Percentiles rank a stretch among this genome's conserved stretches.
phyloP scores from a whole-genome alignment of 2,888 invertebrate genomes.

The Leptinotarsa haldemani region DNA sequence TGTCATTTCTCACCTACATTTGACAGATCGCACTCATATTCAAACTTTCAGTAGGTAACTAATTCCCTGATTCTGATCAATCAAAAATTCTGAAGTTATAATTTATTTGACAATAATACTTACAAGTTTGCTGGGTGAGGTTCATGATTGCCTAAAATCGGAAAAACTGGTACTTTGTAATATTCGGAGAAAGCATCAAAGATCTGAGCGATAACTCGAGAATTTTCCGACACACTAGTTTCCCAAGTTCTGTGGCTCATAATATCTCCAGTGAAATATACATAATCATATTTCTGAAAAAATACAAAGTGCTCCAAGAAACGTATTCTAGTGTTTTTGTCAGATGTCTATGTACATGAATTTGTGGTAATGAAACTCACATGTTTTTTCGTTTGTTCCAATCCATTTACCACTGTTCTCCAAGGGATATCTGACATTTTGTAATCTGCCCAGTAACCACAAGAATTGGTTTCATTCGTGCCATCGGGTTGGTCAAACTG shows the following conservation, averaged over 20 bases:
- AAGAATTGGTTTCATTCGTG: constrained; percentile 61
- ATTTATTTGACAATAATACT: constrained; percentile 57
- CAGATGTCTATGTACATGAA: not conserved
- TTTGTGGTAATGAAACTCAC: constrained; percentile 13
- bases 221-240: constrained; percentile 76
- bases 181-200: constrained; percentile 62
- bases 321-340: too few species aligned
- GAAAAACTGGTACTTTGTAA: constrained; percentile 70
- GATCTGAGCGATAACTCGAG: constrained; percentile 69
- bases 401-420: constrained; percentile 67
- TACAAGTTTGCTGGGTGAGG: constrained; percentile 84
- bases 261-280: constrained; percentile 90
- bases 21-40: too few species aligned
- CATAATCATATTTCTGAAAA: constrained; percentile 69
- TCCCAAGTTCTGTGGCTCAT: constrained; percentile 91
- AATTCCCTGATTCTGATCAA: too few species aligned
- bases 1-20: too few species aligned
- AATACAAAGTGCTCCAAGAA: not conserved
- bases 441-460: constrained; percentile 87
- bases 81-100: too few species aligned
- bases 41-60: too few species aligned
- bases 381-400: constrained; percentile 31
- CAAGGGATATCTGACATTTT: constrained; percentile 80
- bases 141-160: constrained; percentile 78
- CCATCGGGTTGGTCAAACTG: constrained; percentile 71